Evolutionary conservation across 2,113 vertebrate species (phyloP), one percentile per base, ranked within the genome.

Genomic region (Rhinichthys klamathensis): DNA sequence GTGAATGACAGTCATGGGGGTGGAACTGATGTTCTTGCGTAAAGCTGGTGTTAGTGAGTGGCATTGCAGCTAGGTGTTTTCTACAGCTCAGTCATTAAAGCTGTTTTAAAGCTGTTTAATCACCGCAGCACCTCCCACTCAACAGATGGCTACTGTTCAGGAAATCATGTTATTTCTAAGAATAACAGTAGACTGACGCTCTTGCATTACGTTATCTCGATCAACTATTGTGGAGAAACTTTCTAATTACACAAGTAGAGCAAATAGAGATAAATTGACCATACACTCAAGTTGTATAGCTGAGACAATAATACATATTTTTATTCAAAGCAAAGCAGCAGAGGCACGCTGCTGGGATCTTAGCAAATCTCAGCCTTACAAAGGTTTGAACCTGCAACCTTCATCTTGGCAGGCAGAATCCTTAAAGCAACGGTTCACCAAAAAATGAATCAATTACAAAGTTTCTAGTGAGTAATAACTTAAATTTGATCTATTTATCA

Each of bases 61-160:
- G 38, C 30, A 49, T 32, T 38, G 54, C 25, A 61, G 76, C 67
- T 13, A 25, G 23, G n/a, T 83, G 76, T 60, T 83, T 23, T 16
- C 44, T 18, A 16, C 46, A 32, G 60, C n/a, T 56, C 80, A 18
- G 49, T 86, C 58, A 85, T 82, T 69, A 87, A 65, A 21, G 23
- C 72, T 70, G 32, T 61, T 51, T 82, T 69, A 87, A 65, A 21
- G 23, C 72, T 70, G 32, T 61, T 51, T 86, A 38, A 82, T 80
- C 4, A 21, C 27, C 49, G 27, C 6, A 1, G 61, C 38, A 60
- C 75, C 73, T 83, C 81, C 81, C 77, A 87, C 85, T 82, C 75
- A 90, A 74, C 88, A 90, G 85, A 89, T 88, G 85, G 80, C 72
- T 79, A 30, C 23, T 23, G 27, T 80, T 76, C 58, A 84, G 70